phyloP scores from a whole-genome alignment of 1,140 invertebrate species.

The Achroia grisella region DNA sequence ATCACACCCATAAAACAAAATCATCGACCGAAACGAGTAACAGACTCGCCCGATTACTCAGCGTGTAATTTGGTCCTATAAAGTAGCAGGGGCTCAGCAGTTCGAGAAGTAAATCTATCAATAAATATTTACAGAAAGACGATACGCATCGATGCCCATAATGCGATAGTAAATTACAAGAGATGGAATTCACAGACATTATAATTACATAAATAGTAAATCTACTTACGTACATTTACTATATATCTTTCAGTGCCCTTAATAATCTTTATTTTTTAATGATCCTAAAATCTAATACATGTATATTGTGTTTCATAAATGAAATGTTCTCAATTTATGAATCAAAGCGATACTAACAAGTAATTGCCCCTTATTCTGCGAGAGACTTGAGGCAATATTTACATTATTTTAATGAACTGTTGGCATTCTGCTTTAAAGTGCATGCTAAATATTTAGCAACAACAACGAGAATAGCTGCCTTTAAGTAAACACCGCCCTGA shows the following conservation, averaged over 20 bases:
- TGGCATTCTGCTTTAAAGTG: constrained; percentile 15
- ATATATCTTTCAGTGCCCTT: too few relatives aligned
- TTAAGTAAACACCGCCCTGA: constrained; percentile 9
- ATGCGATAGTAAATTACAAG: constrained; percentile 50
- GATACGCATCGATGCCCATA: constrained; percentile 50
- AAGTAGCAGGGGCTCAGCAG: constrained; percentile 28
- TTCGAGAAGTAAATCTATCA: constrained; percentile 52
- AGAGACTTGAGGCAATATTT: constrained; percentile 22
- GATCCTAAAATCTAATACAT: too few relatives aligned
- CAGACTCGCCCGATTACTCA: constrained; percentile 55
- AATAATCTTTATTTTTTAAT: too few relatives aligned
- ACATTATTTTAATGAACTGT: constrained; percentile 30
- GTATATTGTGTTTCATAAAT: too few relatives aligned
- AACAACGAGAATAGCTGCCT: constrained; percentile 8
- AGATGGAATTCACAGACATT: constrained; percentile 36
- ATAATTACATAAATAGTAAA: constrained; percentile 7
- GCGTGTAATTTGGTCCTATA: constrained; percentile 49
- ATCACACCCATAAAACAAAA: constrained; percentile 31
- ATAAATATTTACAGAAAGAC: constrained; percentile 63
- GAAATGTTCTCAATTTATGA: too few relatives aligned
- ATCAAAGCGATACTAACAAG: constrained; percentile 16
- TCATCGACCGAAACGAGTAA: constrained; percentile 35
- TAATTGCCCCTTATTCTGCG: constrained; percentile 19
- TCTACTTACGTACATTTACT: too few relatives aligned
- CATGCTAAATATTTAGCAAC: constrained; percentile 17